A percentile compares a stretch with the other conserved stretches of the same genome.
These are phyloP conservation scores for Lacerta viridis DNA, from an alignment of 2,797 vertebrate genomes.

Conservation along the genomic window DNA sequence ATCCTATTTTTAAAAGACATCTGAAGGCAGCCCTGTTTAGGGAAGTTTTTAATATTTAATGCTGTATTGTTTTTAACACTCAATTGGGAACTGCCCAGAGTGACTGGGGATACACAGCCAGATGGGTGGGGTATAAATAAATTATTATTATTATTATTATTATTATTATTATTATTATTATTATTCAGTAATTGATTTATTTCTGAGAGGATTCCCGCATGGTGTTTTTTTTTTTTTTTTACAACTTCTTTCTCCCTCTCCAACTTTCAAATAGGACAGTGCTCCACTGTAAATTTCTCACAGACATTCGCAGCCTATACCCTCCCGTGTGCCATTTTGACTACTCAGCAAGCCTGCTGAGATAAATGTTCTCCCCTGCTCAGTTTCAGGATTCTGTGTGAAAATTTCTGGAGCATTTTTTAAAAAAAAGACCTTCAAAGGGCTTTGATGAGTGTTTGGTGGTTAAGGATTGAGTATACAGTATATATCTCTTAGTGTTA, in stretches of 20 bases:
- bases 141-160: too few species aligned
- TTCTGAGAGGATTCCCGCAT: not conserved
- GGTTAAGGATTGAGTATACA: not conserved
- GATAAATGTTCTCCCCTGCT: not conserved
- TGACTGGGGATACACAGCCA: too few species aligned
- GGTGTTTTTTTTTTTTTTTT: not conserved
- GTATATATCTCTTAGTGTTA: slow-evolving; percentile 12
- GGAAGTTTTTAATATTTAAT: too few species aligned
- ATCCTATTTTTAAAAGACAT: too few species aligned
- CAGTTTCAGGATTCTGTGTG: slow-evolving; percentile 2
- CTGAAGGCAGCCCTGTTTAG: too few species aligned
- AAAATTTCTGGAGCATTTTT: not conserved
- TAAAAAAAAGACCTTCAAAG: not conserved
- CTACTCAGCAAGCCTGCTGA: not conserved
- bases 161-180: too few species aligned
- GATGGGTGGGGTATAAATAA: too few species aligned
- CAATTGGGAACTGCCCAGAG: too few species aligned
- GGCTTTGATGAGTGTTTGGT: slow-evolving; percentile 29
- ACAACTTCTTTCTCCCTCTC: not conserved
- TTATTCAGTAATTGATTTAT: not conserved
- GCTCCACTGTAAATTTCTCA: not conserved
- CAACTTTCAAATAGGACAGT: not conserved
- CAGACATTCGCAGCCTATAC: not conserved
- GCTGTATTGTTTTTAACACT: too few species aligned
- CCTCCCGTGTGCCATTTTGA: not conserved